Evolutionary conservation across 2,888 invertebrate species (phyloP), one percentile per base, ranked within the genome.

Genomic region (Ariolimax columbianus): DNA sequence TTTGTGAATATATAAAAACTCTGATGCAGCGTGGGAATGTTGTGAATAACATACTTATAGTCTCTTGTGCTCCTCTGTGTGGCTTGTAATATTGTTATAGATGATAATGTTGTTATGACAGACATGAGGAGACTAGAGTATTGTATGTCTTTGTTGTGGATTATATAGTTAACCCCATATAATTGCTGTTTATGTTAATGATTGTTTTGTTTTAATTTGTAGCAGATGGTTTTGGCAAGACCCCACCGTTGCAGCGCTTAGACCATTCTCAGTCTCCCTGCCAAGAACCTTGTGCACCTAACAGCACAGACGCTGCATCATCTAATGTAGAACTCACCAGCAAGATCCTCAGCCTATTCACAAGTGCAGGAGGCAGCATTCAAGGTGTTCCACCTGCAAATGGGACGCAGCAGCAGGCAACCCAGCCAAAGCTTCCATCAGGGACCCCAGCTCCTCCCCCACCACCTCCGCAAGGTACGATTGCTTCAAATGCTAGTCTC

Each of bases 331-430:
- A 97, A 89, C 94, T 97, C 0, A 97, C 97, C 91, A 96, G 96
- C 90, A 95, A 97, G 89, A 97, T 97, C 89, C 94, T 97, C 89
- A 97, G 96, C 93, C 97, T 97, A 30, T 83, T 86, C 63, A 19
- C 43, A 9, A 47, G 73, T 59, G 79, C 84, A 66, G 84, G 84
- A 7, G 84, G 83, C 19, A 83, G 63, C 43, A 40, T 84, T 26
- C 84, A 84, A 47, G 85, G 86, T 43, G 83, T 84, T 26, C 72
- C 82, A 17, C 82, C 82, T 17, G 80, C 82, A 26, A 77, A 77
- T 68, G 77, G 55, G 26, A 70, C 70, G 17, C 66, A 63, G 23
- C 73, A 75, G 30, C 47, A 43, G 73, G n/a, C n/a, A n/a, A n/a
- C n/a, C n/a, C 23, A 38, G 19, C 17, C 7, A 23, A 3, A 11